These are phyloP conservation scores for Apostichopus californicus DNA, from an alignment of 35 echinoderm and acorn worm genomes.

Conservation along the genomic window DNA sequence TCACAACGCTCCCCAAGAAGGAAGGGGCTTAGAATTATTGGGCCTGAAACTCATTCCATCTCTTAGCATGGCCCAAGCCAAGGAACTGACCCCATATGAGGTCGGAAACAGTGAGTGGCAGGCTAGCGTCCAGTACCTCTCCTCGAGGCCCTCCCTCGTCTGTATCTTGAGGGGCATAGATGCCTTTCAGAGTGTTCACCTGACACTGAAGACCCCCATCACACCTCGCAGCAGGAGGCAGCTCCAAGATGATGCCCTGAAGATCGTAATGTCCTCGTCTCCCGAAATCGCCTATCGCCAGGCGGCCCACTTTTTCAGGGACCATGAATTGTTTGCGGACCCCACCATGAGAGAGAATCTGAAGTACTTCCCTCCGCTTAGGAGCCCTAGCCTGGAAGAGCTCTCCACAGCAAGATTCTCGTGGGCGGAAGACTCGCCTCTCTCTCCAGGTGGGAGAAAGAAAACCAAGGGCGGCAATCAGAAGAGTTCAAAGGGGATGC, in stretches of 20 bases:
- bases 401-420: conserved; percentile 84
- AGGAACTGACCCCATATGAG: conserved; percentile 95
- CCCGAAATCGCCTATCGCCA: conserved; percentile 95
- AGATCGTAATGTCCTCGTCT: conserved; percentile 70
- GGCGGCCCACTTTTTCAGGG: conserved; percentile 83
- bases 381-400: conserved; percentile 79
- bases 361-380: conserved; percentile 75
- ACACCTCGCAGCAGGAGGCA: conserved; percentile 20
- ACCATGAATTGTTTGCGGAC: conserved; percentile 91
- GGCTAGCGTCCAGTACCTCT: conserved; percentile 73
- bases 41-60: conserved; percentile 90
- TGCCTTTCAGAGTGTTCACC: conserved; percentile 73
- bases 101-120: conserved; percentile 94
- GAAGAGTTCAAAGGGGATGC: conserved; percentile 55
- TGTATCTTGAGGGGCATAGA: conserved; percentile 85
- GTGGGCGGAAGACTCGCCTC: conserved; percentile 69
- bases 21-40: conserved; percentile 80
- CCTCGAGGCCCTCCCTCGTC: conserved; percentile 77
- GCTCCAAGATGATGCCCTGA: conserved; percentile 44
- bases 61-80: conserved; percentile 79
- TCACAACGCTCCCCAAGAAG: not conserved
- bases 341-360: conserved; percentile 87
- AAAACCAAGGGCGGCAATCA: conserved; percentile 50
- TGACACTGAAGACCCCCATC: conserved; percentile 48
- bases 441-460: conserved; percentile 35